Evolutionary conservation across 2,888 invertebrate genomes (phyloP).

Genomic region (Oligia fasciuncula): DNA sequence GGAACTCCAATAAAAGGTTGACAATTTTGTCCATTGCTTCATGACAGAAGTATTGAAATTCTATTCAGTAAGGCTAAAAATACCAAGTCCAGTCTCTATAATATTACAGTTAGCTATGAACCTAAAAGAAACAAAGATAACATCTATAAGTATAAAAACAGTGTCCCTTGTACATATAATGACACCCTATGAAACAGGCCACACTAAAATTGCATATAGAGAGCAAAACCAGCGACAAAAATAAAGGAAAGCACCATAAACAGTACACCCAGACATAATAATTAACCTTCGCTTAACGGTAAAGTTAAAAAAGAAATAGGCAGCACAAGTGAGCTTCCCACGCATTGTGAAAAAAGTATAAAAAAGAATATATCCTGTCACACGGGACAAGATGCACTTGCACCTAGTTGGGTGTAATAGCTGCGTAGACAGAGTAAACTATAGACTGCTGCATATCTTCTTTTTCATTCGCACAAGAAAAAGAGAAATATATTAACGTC

Average conservation of each 20-base stretch:
- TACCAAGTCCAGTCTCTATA: background rate
- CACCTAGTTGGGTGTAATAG: constrained; percentile 36
- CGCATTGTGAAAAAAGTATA: constrained; percentile 56
- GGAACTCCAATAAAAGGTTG: too few species aligned
- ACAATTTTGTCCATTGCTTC: too few species aligned
- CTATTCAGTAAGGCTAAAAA: background rate
- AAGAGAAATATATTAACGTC: too few species aligned
- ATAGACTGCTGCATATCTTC: too few species aligned
- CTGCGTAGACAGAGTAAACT: too few species aligned
- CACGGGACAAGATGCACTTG: constrained; percentile 51
- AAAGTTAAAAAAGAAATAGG: constrained; percentile 55
- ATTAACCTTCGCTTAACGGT: constrained; percentile 62
- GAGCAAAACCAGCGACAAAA: constrained; percentile 13
- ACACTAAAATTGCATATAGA: constrained; percentile 34
- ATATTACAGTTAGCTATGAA: background rate
- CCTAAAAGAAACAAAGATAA: background rate
- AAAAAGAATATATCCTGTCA: constrained; percentile 64
- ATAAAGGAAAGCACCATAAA: constrained; percentile 37
- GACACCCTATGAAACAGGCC: background rate
- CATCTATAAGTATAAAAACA: background rate
- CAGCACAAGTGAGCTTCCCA: constrained; percentile 62
- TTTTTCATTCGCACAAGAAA: too few species aligned
- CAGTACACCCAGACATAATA: constrained; percentile 44
- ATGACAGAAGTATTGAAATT: too few species aligned
- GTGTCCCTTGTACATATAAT: constrained; percentile 14